Conservation (phyloP, 2,113 vertebrate species). For the Chionis minor region DNA sequence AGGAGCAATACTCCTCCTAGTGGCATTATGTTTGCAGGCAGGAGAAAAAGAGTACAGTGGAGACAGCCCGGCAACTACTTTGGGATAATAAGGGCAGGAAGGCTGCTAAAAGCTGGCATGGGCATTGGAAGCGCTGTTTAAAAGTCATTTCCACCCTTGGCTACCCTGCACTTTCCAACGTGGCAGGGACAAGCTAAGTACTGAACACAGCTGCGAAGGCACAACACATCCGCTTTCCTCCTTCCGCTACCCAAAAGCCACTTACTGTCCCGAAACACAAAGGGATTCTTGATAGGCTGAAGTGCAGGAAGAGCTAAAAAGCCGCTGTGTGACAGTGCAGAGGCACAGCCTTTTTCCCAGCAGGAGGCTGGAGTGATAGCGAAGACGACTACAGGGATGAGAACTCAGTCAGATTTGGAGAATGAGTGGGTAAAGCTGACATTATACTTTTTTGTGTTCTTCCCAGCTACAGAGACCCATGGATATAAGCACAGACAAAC, state of each 20-base stretch:
- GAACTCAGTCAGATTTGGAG: background rate
- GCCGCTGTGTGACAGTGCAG: background rate
- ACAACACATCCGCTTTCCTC: background rate
- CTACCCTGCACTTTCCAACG: background rate
- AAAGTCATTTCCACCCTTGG: background rate
- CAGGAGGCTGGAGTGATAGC: background rate
- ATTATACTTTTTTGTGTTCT: background rate
- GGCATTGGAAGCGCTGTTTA: background rate
- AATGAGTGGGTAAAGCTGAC: background rate
- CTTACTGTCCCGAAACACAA: background rate
- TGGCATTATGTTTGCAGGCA: background rate
- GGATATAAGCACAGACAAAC: background rate
- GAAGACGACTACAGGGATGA: background rate
- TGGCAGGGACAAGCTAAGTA: background rate
- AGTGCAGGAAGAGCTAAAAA: background rate
- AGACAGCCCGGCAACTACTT: background rate
- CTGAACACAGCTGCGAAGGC: background rate
- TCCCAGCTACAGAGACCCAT: constrained; percentile 22
- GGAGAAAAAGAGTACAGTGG: rapidly evolving
- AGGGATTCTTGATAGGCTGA: background rate
- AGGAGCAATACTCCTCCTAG: constrained; percentile 26
- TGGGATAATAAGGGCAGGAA: background rate
- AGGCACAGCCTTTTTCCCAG: background rate
- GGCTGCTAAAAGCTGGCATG: background rate
- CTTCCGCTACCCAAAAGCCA: background rate